Base-by-base conservation (phyloP, 2,888 invertebrate genomes). In the Osedax frankpressi region DNA sequence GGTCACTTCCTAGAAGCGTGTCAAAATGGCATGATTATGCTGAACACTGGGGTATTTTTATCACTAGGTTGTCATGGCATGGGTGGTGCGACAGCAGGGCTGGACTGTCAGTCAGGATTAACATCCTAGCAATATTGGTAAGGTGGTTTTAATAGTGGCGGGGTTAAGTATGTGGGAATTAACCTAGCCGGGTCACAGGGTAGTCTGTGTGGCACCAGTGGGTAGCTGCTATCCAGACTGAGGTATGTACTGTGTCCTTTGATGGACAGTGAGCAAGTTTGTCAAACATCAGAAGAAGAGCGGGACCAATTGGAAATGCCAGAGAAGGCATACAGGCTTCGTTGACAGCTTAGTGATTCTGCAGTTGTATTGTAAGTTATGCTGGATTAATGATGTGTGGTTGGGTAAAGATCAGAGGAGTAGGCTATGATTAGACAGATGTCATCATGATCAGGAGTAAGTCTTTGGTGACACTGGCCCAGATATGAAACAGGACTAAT, bases 161-260 rank as follows among this genome's bases (percentile, higher is more conserved):
- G 24, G 65, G 65, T 65, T 65, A 65, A 24, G 65, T 65, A 65
- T 65, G 65, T 65, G 24, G 65, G 65, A 24, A 24, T 65, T 65
- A 65, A 65, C 25, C 65, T 19, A 65, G 25, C 65, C 11, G 19
- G 65, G 65, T 65, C 65, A 65, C 0, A 2, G 24, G 2, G 65
- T 65, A 65, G 65, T 65, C 65, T 65, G 2, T 65, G 25, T 65
- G 65, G 65, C 65, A 65, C 65, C 65, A 65, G 65, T 65, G n/a
- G 24, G 25, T 65, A 24, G 2, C 65, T 19, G 19, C 62, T 62
- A 62, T 11, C 59, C 65, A 65, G 65, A 65, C 65, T 63, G 14
- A 6, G 63, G 2, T 24, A 65, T 65, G 65, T 65, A 65, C 65
- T n/a, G 19, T 19, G 63, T 63, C 6, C 1, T 65, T 65, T 65